Conservation (phyloP, 1,140 invertebrate genomes). For the Proales similis region DNA sequence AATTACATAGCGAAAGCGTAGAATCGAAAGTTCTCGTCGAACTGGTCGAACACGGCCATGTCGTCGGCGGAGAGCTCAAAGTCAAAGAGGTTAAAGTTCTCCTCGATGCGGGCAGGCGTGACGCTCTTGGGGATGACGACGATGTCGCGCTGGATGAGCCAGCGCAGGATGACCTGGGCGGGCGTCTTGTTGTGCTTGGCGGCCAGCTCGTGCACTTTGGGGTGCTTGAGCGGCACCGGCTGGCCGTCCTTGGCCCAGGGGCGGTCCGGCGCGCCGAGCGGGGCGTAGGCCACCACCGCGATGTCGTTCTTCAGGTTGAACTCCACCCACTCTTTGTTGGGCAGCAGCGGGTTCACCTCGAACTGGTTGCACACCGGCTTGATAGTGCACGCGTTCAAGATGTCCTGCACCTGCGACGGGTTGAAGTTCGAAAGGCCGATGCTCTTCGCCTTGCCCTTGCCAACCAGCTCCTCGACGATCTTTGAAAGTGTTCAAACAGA, state of each 20-base stretch:
- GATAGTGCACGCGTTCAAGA: constrained; percentile 46
- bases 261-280: constrained; percentile 27
- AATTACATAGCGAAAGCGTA: constrained; percentile 25
- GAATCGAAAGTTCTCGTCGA: constrained; percentile 33
- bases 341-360: constrained; percentile 54
- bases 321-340: constrained; percentile 44
- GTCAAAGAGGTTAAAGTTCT: constrained; percentile 32
- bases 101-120: not conserved
- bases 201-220: not conserved
- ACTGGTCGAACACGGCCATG: not conserved
- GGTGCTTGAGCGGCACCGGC: constrained; percentile 2
- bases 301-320: constrained; percentile 50
- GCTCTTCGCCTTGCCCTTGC: constrained; percentile 39
- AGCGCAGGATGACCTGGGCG: constrained; percentile 27
- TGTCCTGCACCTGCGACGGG: constrained; percentile 45
- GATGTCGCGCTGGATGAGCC: constrained; percentile 25
- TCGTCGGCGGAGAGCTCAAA: constrained; percentile 12
- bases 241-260: constrained; percentile 10
- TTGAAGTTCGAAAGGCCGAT: constrained; percentile 53
- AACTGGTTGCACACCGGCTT: constrained; percentile 54
- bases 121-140: constrained; percentile 36
- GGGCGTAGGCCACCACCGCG: constrained; percentile 13
- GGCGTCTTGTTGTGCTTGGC: constrained; percentile 10
- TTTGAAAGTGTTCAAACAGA: not conserved
- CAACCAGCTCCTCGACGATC: constrained; percentile 18